Evolutionary conservation across 2,888 invertebrate genomes (phyloP), one percentile per base, ranked within the genome.

Genomic region (Xylophagus ater): DNA sequence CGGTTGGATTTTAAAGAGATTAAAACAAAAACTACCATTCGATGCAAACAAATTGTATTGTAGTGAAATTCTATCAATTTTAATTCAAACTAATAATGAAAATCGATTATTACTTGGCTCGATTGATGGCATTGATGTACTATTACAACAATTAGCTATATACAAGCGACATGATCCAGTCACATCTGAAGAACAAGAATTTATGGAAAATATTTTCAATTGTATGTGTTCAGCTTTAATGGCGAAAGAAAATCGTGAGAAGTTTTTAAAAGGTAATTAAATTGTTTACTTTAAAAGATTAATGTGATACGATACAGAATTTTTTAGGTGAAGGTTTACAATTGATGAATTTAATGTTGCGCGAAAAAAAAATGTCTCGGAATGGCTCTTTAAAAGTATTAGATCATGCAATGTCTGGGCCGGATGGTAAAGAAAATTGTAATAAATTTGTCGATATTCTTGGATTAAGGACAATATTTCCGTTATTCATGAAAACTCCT

Each of bases 131-230:
- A 94, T 97, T 53, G 98, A 99, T 69, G 84, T 92, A 23, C 66
- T 98, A 31, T 69, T 98, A 8, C 94, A 96, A 64, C 97, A 94
- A 59, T 68, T 96, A 46, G 93, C 94, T 51, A 82, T 86, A 54
- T 96, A 92, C 67, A 96, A 96, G 65, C 72, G 92, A 12, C 92
- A 94, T 57, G 94, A 96, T 67, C 96, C 96, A 0, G 71, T 72
- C 37, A 80, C 81, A 38, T 78, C 81, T 3, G 97, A 97, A 63
- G 98, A 99, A 61, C 83, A 88, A 53, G 98, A 98, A 65, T 83
- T 90, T 55, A 97, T 98, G 97, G 97, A 98, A 66, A 98, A 98
- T 66, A 71, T 99, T 49, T 99, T 99, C 61, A 88, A 97, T 64
- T 80, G 86, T 40, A 68, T 98, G 44, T 98, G 98, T 61, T 94